A percentile compares a stretch with the other conserved stretches of the same genome.
Evolutionary conservation across 2,797 vertebrate species (phyloP).

Genomic region (Girardinus metallicus): DNA sequence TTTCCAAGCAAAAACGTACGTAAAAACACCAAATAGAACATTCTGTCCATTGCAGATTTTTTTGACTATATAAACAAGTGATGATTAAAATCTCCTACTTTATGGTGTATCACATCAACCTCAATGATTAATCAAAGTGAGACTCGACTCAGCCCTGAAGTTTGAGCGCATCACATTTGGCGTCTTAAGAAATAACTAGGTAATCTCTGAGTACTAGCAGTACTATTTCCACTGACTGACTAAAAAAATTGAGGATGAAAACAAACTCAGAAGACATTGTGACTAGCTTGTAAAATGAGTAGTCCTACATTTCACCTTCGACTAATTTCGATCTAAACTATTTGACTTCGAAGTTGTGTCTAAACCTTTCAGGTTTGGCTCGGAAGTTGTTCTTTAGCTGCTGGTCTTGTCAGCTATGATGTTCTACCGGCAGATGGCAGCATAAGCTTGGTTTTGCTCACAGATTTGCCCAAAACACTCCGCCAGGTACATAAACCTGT

Average conservation of each 20-base stretch:
- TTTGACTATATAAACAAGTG: no score
- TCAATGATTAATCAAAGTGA: conserved; percentile 18
- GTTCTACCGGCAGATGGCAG: conserved; percentile 59
- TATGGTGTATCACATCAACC: no score
- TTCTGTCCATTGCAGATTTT: no score
- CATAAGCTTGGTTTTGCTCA: conserved; percentile 9
- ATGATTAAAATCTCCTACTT: no score
- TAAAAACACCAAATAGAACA: no score
- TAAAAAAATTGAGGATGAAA: background rate
- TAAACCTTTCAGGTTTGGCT: background rate
- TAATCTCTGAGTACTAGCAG: no score
- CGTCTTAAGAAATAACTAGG: conserved; percentile 24
- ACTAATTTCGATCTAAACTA: background rate
- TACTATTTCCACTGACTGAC: no score
- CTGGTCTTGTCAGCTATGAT: background rate
- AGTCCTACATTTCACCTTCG: background rate
- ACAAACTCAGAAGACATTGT: background rate
- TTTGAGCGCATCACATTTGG: conserved; percentile 52
- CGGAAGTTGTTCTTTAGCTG: no score
- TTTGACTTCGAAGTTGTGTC: background rate
- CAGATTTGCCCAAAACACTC: background rate
- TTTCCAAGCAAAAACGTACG: no score
- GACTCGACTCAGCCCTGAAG: no score
- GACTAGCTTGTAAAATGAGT: background rate
- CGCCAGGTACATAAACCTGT: background rate